Conservation (phyloP, 1,140 invertebrate species). For the Ips nitidus region DNA sequence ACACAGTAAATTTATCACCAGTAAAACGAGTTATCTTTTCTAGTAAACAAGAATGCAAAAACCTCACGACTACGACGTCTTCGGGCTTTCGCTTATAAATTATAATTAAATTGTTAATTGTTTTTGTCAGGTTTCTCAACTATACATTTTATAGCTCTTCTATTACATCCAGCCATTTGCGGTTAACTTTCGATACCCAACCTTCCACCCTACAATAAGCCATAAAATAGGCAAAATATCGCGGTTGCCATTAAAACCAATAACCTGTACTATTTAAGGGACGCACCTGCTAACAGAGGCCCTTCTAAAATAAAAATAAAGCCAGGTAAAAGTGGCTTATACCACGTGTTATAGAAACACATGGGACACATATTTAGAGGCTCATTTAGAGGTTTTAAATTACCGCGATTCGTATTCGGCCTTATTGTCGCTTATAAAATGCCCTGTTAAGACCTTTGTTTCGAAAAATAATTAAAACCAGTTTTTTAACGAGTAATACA, state of each 20-base stretch:
- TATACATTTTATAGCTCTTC: too few relatives aligned
- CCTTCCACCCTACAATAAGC: too few relatives aligned
- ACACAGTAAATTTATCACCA: constrained; percentile 15
- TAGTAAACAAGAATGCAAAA: constrained; percentile 10
- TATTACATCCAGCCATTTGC: too few relatives aligned
- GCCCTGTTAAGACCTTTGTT: constrained; percentile 31
- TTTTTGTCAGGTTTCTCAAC: too few relatives aligned
- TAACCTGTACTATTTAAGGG: too few relatives aligned
- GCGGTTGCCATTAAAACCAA: too few relatives aligned
- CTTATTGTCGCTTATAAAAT: constrained; percentile 28
- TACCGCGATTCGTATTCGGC: constrained; percentile 28
- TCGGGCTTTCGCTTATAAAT: neutral
- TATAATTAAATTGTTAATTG: neutral
- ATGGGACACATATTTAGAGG: constrained; percentile 31
- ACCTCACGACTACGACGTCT: neutral
- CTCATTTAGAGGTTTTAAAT: constrained; percentile 34
- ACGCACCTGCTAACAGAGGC: too few relatives aligned
- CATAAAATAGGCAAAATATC: too few relatives aligned
- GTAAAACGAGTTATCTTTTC: neutral
- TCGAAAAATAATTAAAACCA: constrained; percentile 30
- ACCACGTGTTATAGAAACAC: constrained; percentile 29
- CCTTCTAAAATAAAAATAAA: constrained; percentile 14
- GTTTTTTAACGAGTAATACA: neutral
- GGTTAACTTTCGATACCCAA: too few relatives aligned
- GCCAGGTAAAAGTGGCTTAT: constrained; percentile 13